These are phyloP conservation scores for Acanthopleura granulata DNA, from an alignment of 2,888 invertebrate genomes.

Conservation along the genomic window DNA sequence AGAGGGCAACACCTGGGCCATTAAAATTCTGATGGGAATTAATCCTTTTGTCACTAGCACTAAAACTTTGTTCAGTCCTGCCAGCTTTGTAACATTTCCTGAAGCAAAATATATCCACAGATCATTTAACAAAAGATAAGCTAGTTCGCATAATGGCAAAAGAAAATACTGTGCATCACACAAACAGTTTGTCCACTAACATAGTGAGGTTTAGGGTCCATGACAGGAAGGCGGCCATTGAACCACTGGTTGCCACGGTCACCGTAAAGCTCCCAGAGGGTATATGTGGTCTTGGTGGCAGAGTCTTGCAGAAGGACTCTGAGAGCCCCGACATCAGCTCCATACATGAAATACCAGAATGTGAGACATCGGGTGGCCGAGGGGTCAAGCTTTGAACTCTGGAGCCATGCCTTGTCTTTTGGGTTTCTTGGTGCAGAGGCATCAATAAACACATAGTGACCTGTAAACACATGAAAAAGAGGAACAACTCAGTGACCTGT, in stretches of 20 bases:
- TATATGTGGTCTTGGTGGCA: neutral
- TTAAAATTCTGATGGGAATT: no score
- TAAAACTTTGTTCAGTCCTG: no score
- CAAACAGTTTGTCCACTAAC: neutral
- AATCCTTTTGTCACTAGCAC: no score
- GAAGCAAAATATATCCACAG: no score
- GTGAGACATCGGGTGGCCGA: conserved; percentile 40
- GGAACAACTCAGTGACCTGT: no score
- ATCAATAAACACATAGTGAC: conserved; percentile 55
- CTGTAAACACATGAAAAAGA: conserved; percentile 31
- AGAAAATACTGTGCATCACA: no score
- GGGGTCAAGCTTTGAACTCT: neutral
- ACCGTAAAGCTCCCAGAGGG: neutral
- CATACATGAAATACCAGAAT: conserved; percentile 65
- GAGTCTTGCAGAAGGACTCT: conserved; percentile 39
- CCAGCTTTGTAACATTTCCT: no score
- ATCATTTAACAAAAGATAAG: no score
- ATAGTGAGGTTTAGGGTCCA: conserved; percentile 7
- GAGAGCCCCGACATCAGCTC: conserved; percentile 49
- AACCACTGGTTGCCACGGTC: neutral
- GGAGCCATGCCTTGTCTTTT: conserved; percentile 34
- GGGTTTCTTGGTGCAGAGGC: conserved; percentile 44
- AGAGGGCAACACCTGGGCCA: no score
- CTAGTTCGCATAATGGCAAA: no score
- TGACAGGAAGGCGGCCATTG: neutral